Evolutionary conservation across 2,888 invertebrate genomes (phyloP), one percentile per base, ranked within the genome.

Genomic region (Mimumesa dahlbomi): DNA sequence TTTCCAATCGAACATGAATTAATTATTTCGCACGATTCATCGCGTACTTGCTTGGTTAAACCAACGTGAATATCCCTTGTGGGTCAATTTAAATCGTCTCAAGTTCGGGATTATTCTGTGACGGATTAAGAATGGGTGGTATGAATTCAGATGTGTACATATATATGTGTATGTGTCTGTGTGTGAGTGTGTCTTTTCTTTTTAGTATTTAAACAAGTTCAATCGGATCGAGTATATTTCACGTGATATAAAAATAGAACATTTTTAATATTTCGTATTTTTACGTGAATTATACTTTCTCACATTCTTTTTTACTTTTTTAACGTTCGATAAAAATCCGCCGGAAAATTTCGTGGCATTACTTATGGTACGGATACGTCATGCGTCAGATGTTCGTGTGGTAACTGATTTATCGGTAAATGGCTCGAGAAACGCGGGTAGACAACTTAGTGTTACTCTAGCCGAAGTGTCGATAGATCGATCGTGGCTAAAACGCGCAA

Each of bases 381-480:
- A 11, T 2, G 2, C 34, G 40, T 31, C 21, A 16, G 36, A 50
- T 50, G 11, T 46, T 46, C 31, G 1, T 4, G n/a, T 34, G 11
- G n/a, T 29, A 59, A 59, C 52, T 40, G 53, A 66, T 64, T 64
- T 42, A 58, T 25, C 38, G 40, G 16, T n/a, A n/a, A n/a, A 40
- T 48, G 22, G 40, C 38, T 31, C 31, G 21, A 34, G 66, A 21
- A 42, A 25, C 48, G 25, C 16, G 34, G 31, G n/a, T 11, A 42
- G 40, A 13, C 25, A 19, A 22, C 19, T 34, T 21, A n/a, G 2
- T n/a, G 36, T 14, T 49, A 42, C 36, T 54, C 21, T 16, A 21
- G 13, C 34, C 29, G 22, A 49, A 48, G 68, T 53, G 48, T 43
- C 66, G 57, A 36, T 42, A 7, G 48, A 64, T 68, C 64, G 64